A percentile compares a stretch with the other conserved stretches of the same genome.
These are phyloP conservation scores for Centroberyx gerrardi DNA, from an alignment of 2,797 vertebrate genomes.

Conservation along the genomic window DNA sequence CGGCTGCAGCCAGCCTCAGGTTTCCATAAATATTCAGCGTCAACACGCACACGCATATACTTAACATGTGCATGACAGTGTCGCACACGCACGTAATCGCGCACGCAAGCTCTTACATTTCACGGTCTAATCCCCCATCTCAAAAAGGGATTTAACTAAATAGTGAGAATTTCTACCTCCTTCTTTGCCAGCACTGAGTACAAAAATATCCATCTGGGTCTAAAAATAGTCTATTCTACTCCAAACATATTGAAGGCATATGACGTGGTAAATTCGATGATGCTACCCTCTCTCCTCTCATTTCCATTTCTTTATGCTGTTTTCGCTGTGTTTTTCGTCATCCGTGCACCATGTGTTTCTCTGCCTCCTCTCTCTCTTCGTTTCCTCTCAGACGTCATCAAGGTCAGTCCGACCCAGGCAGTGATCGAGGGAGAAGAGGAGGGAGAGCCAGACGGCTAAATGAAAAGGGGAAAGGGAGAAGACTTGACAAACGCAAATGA, in stretches of 20 bases:
- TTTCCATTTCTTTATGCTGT: constrained; percentile 6
- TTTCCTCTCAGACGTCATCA: constrained; percentile 29
- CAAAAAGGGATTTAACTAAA: constrained; percentile 67
- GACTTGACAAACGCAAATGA: too few relatives aligned
- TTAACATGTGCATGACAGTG: neutral
- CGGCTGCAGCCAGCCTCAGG: constrained; percentile 11
- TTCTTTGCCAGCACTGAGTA: constrained; percentile 46
- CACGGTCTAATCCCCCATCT: constrained; percentile 68
- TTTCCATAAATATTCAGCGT: constrained; percentile 61
- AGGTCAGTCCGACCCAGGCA: constrained; percentile 59
- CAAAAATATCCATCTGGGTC: constrained; percentile 70
- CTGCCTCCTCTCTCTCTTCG: constrained; percentile 8
- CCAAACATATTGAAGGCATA: constrained; percentile 55
- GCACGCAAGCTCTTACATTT: constrained; percentile 34
- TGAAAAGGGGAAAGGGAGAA: constrained; percentile 3
- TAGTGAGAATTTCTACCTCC: constrained; percentile 59
- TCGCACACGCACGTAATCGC: constrained; percentile 1
- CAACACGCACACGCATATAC: neutral
- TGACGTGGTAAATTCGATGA: constrained; percentile 30
- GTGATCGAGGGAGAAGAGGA: neutral
- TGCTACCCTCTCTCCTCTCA: constrained; percentile 11
- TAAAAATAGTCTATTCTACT: constrained; percentile 74
- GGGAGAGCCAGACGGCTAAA: neutral
- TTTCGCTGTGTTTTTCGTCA: neutral
- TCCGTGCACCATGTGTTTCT: neutral